Evolutionary conservation across 2,797 vertebrate species (phyloP).

Genomic region (Onychomys arenicola): DNA sequence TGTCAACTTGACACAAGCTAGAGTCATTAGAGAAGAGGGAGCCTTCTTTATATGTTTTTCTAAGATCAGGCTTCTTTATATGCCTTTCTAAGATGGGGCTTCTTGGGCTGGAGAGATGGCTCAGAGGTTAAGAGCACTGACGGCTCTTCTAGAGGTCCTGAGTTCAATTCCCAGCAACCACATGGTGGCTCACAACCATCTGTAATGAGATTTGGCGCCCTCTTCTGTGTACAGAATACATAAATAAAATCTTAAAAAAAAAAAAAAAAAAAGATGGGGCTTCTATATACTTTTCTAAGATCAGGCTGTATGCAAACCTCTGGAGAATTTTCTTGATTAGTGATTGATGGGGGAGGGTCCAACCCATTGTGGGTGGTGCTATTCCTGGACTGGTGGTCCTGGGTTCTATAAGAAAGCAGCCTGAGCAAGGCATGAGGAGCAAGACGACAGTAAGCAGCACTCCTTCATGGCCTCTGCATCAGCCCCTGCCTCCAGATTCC

Average conservation of each 20-base stretch:
- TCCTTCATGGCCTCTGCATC: not conserved
- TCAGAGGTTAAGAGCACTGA: too few species aligned
- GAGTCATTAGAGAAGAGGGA: not conserved
- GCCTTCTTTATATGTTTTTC: not conserved
- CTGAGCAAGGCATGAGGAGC: not conserved
- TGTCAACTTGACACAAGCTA: not conserved
- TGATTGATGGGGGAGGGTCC: not conserved
- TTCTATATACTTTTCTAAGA: too few species aligned
- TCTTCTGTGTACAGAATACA: too few species aligned
- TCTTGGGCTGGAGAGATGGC: too few species aligned
- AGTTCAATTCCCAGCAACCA: too few species aligned
- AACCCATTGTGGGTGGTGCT: not conserved
- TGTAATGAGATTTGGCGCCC: too few species aligned
- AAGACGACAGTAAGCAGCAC: not conserved
- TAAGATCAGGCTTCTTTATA: too few species aligned
- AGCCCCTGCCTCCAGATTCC: not conserved
- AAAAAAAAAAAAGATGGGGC: too few species aligned
- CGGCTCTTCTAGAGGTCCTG: too few species aligned
- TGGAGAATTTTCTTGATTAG: not conserved
- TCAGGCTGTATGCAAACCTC: not conserved
- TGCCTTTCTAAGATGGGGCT: too few species aligned
- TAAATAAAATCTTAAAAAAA: too few species aligned
- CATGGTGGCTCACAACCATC: too few species aligned
- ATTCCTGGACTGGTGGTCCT: not conserved
- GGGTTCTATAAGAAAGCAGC: not conserved